A percentile compares a stretch with the other conserved stretches of the same genome.
These are phyloP conservation scores for Monopis laevigella DNA, from an alignment of 2,888 invertebrate genomes.

Conservation along the genomic window DNA sequence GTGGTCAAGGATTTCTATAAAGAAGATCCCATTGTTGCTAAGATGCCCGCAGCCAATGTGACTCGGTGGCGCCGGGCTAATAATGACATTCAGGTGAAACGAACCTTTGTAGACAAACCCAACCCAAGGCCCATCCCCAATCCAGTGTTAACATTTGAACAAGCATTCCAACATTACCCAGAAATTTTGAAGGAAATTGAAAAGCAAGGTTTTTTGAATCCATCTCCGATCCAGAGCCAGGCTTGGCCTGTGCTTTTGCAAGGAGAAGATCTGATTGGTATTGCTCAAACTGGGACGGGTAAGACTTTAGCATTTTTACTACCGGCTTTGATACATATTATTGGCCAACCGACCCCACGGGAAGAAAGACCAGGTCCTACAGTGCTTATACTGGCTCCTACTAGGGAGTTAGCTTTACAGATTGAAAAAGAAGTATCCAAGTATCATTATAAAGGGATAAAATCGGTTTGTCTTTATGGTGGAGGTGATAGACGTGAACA, in stretches of 20 bases:
- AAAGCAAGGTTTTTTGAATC: constrained; percentile 82
- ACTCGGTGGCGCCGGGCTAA: constrained; percentile 70
- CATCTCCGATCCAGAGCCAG: constrained; percentile 93
- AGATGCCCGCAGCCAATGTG: constrained; percentile 72
- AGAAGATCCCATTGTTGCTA: constrained; percentile 76
- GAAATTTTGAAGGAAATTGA: constrained; percentile 83
- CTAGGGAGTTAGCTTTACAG: constrained; percentile 91
- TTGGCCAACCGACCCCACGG: constrained; percentile 79
- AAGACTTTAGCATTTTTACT: constrained; percentile 95
- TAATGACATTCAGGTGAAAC: constrained; percentile 78
- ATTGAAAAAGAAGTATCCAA: constrained; percentile 92
- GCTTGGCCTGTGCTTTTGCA: constrained; percentile 93
- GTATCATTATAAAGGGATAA: constrained; percentile 88
- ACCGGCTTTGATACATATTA: constrained; percentile 93
- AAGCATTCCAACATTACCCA: constrained; percentile 83
- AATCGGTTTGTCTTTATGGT: constrained; percentile 91
- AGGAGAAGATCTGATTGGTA: constrained; percentile 95
- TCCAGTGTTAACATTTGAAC: constrained; percentile 82
- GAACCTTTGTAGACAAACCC: constrained; percentile 68
- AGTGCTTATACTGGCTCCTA: constrained; percentile 90
- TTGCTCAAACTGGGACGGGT: constrained; percentile 94
- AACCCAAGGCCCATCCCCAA: constrained; percentile 71
- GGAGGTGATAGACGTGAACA: constrained; percentile 86
- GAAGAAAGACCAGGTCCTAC: constrained; percentile 82
- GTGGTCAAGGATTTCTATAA: constrained; percentile 85